phyloP scores from a whole-genome alignment of 2,888 invertebrate species.

The Acrocera orbiculus region DNA sequence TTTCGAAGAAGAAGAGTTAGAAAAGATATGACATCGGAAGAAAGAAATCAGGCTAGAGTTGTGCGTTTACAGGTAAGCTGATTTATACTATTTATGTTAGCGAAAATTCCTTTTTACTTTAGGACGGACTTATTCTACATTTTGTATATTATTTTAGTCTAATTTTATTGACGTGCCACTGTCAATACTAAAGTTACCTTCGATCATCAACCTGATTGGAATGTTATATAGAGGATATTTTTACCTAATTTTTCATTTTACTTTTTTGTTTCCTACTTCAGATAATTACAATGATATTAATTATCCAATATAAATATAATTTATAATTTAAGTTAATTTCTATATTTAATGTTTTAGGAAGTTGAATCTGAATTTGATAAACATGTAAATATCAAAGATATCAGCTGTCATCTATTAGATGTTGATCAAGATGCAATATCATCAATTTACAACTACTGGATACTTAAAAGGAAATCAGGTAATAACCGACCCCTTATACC shows the following conservation, averaged over 20 bases:
- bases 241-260: too few species aligned
- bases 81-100: too few species aligned
- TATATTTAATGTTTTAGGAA: slow-evolving; percentile 38
- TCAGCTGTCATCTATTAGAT: slow-evolving; percentile 60
- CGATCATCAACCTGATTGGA: too few species aligned
- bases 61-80: slow-evolving; percentile 58
- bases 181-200: too few species aligned
- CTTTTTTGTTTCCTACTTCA: too few species aligned
- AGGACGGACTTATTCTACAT: too few species aligned
- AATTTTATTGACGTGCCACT: too few species aligned
- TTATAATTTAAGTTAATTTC: too few species aligned
- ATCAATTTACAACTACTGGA: slow-evolving; percentile 92
- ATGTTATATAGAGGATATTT: too few species aligned
- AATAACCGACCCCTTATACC: slow-evolving; percentile 70
- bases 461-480: slow-evolving; percentile 76
- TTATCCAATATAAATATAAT: not conserved
- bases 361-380: slow-evolving; percentile 89
- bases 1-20: slow-evolving; percentile 59
- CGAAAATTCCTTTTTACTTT: too few species aligned
- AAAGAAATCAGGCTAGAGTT: slow-evolving; percentile 82
- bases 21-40: slow-evolving; percentile 87
- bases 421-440: slow-evolving; percentile 71
- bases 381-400: slow-evolving; percentile 71
- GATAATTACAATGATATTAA: too few species aligned
- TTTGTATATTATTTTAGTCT: too few species aligned